A percentile compares a stretch with the other conserved stretches of the same genome.
These are phyloP conservation scores for Pantelozetes paolii DNA, from an alignment of 2,888 invertebrate genomes.

Conservation along the genomic window DNA sequence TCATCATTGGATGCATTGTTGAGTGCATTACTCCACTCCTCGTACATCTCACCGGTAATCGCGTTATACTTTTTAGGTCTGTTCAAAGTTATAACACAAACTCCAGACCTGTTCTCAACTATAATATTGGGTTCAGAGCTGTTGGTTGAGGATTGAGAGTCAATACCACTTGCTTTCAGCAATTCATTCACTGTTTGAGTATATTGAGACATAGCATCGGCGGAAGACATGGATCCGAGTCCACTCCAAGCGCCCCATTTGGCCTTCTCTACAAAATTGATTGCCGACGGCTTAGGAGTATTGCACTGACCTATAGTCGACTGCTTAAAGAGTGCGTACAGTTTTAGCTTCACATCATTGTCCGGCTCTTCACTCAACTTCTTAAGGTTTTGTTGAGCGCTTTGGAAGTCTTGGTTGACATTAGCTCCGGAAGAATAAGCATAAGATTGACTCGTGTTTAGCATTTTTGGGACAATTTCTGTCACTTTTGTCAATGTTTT, in stretches of 20 bases:
- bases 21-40: constrained; percentile 53
- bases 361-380: constrained; percentile 55
- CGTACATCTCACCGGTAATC: constrained; percentile 57
- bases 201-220: constrained; percentile 57
- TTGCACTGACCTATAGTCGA: constrained; percentile 56
- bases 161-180: constrained; percentile 42
- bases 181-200: constrained; percentile 55
- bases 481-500: not conserved
- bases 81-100: constrained; percentile 62
- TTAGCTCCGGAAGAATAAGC: not conserved
- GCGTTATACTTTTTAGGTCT: constrained; percentile 68
- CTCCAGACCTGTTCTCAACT: constrained; percentile 33
- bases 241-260: constrained; percentile 60
- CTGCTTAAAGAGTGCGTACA: constrained; percentile 60
- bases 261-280: constrained; percentile 59
- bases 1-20: constrained; percentile 66
- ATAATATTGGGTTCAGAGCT: constrained; percentile 32
- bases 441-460: not conserved
- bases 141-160: constrained; percentile 2
- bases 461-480: not conserved
- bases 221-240: constrained; percentile 56
- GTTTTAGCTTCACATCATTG: constrained; percentile 56
- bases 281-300: constrained; percentile 57
- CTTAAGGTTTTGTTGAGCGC: constrained; percentile 53
- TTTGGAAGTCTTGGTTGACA: constrained; percentile 50